These are phyloP conservation scores for Buathra laborator DNA, from an alignment of 2,888 invertebrate genomes.

Conservation along the genomic window DNA sequence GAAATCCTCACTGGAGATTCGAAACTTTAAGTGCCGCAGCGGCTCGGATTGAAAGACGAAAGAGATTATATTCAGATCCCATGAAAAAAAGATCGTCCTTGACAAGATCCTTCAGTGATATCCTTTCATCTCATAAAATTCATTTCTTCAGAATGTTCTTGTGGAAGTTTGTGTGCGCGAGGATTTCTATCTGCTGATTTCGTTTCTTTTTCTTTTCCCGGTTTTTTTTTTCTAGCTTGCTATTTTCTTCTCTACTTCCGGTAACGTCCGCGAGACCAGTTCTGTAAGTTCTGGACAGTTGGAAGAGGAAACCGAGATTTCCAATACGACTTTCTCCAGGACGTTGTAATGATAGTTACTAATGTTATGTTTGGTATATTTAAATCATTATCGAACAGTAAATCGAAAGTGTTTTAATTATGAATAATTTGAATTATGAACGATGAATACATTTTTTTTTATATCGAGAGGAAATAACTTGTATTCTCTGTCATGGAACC, in stretches of 20 bases:
- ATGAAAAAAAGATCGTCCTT: not conserved
- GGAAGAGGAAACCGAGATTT: constrained; percentile 51
- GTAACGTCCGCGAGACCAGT: constrained; percentile 55
- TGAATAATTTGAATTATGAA: constrained; percentile 1
- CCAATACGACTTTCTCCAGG: constrained; percentile 60
- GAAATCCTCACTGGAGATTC: constrained; percentile 34
- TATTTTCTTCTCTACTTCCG: constrained; percentile 58
- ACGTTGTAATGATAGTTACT: not conserved
- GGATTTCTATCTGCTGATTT: constrained; percentile 39
- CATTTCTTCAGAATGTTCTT: constrained; percentile 22
- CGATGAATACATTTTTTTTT: not conserved
- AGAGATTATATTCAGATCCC: not conserved
- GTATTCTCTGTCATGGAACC: not conserved
- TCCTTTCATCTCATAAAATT: constrained; percentile 60
- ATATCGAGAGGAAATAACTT: not conserved
- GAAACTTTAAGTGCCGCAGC: constrained; percentile 2
- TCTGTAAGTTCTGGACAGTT: constrained; percentile 57
- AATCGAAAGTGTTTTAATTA: constrained; percentile 8
- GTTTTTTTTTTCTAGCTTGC: not conserved
- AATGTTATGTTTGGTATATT: constrained; percentile 9
- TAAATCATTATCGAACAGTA: not conserved
- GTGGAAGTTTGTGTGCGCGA: constrained; percentile 27
- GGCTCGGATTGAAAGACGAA: not conserved
- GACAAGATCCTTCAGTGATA: constrained; percentile 17
- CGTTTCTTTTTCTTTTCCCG: not conserved